Conservation (phyloP, 2,888 invertebrate genomes). For the Cataglyphis livida region DNA sequence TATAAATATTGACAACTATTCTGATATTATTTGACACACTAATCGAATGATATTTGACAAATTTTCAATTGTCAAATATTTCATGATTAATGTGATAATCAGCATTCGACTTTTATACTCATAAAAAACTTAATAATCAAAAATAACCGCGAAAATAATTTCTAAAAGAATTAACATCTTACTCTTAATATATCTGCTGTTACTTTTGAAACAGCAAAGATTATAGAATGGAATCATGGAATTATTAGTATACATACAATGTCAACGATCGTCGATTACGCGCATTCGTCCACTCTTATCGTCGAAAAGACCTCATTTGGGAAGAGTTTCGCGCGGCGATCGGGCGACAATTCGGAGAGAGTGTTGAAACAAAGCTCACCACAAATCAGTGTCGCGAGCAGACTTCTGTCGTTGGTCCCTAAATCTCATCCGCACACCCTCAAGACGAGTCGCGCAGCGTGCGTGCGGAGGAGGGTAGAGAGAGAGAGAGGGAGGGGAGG, state of each 20-base stretch:
- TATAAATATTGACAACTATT: neutral
- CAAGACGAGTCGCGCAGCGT: constrained; percentile 84
- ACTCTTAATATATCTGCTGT: neutral
- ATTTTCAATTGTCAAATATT: neutral
- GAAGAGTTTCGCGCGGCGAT: constrained; percentile 63
- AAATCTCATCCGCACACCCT: constrained; percentile 85
- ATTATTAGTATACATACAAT: neutral
- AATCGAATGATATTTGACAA: neutral
- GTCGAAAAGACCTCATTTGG: constrained; percentile 23
- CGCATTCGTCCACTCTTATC: neutral
- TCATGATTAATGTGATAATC: neutral
- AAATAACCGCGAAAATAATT: neutral
- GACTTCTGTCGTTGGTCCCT: constrained; percentile 85
- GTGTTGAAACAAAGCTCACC: constrained; percentile 85
- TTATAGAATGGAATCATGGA: neutral
- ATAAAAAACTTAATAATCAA: neutral
- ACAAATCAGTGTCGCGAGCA: constrained; percentile 86
- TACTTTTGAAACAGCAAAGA: neutral
- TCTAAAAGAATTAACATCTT: neutral
- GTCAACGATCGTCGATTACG: neutral
- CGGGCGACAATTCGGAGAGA: constrained; percentile 69
- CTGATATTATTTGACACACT: neutral
- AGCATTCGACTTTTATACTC: neutral
- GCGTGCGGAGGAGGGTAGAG: constrained; percentile 80
- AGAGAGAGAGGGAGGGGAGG: constrained; percentile 13